Percentiles rank a stretch among this genome's conserved stretches.
These are phyloP conservation scores for Yponomeuta evonymella DNA, from an alignment of 2,888 invertebrate species.

Conservation along the genomic window DNA sequence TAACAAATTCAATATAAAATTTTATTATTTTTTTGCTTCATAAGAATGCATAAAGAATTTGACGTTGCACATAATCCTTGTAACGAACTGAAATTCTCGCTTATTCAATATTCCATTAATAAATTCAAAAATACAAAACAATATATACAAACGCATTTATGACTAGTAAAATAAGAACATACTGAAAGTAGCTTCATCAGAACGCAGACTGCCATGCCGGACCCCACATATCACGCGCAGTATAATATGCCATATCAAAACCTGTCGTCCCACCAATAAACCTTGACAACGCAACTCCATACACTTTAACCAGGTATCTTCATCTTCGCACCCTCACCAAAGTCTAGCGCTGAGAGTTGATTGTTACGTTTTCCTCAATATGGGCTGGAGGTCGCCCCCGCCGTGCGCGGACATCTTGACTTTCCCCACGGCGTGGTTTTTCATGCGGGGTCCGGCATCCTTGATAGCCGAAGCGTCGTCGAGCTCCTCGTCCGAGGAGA, in stretches of 20 bases:
- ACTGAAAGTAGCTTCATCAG: conserved; percentile 43
- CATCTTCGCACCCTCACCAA: background rate
- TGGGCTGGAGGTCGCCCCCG: conserved; percentile 62
- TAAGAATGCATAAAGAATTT: conserved; percentile 47
- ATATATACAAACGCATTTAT: conserved; percentile 68
- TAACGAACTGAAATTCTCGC: conserved; percentile 51
- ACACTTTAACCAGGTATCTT: background rate
- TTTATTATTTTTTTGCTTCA: conserved; percentile 36
- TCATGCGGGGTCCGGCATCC: conserved; percentile 51
- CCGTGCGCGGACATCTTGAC: conserved; percentile 62
- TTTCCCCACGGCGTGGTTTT: conserved; percentile 46
- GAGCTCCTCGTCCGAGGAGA: conserved; percentile 62
- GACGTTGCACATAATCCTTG: conserved; percentile 2
- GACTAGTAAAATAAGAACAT: conserved; percentile 69
- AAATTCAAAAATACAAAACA: conserved; percentile 59
- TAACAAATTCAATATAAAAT: conserved; percentile 46
- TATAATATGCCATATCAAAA: conserved; percentile 48
- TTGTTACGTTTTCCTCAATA: conserved; percentile 58
- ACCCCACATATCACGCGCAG: conserved; percentile 46
- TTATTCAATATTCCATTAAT: conserved; percentile 37
- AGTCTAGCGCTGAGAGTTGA: background rate
- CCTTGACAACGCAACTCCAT: background rate
- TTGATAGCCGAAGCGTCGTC: conserved; percentile 45
- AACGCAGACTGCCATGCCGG: conserved; percentile 32
- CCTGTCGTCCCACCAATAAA: conserved; percentile 18